These are phyloP conservation scores for Panulirus ornatus DNA, from an alignment of 1,140 invertebrate genomes.

Conservation along the genomic window DNA sequence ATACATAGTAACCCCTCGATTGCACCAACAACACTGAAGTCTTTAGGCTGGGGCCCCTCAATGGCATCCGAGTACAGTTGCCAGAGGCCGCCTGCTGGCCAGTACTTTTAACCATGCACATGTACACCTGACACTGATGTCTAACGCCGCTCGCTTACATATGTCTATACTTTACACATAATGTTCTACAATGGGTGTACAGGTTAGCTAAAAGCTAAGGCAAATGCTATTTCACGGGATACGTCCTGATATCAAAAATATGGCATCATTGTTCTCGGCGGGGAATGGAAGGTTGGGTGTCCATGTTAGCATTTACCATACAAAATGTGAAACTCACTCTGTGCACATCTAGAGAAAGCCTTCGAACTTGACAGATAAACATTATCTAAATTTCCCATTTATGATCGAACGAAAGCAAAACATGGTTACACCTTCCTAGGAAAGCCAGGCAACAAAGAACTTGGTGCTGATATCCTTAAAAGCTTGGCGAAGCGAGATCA, in stretches of 20 bases:
- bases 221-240: not conserved
- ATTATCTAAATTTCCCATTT: not conserved
- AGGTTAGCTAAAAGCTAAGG: too few species aligned
- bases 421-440: not conserved
- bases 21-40: conserved; percentile 69
- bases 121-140: not conserved
- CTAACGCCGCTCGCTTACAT: not conserved
- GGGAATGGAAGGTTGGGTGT: conserved; percentile 57
- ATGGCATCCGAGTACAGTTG: conserved; percentile 72
- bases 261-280: conserved; percentile 35
- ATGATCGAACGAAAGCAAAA: too few species aligned
- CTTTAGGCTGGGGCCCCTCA: conserved; percentile 75
- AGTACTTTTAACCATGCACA: not conserved
- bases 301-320: conserved; percentile 70
- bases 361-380: conserved; percentile 16
- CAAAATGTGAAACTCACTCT: conserved; percentile 68
- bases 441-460: not conserved
- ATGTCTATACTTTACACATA: not conserved
- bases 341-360: conserved; percentile 50
- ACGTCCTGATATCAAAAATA: not conserved
- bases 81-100: conserved; percentile 60
- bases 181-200: not conserved
- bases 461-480: not conserved
- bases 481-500: conserved; percentile 49
- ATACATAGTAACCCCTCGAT: conserved; percentile 70